A percentile compares a stretch with the other conserved stretches of the same genome.
Conservation (phyloP, 2,797 vertebrate species). For the Gorsachius magnificus region DNA sequence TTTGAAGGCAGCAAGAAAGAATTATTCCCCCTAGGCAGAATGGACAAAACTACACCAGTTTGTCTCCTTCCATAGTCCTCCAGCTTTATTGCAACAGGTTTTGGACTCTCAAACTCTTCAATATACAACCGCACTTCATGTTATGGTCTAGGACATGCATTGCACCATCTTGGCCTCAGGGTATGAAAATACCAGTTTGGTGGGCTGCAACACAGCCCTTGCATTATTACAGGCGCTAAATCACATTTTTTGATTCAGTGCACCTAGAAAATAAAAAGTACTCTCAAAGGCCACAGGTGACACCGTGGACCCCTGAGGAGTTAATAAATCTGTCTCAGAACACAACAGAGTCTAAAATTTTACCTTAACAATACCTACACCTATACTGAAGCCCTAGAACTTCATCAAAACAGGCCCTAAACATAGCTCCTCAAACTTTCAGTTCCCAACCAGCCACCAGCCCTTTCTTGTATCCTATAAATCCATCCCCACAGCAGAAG, state of each 20-base stretch:
- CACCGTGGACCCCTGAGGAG: accelerated
- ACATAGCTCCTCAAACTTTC: neutral
- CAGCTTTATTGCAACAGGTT: neutral
- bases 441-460: neutral
- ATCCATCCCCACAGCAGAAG: neutral
- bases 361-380: neutral
- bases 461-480: neutral
- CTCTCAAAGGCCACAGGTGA: neutral
- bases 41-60: neutral
- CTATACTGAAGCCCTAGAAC: neutral
- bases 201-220: neutral
- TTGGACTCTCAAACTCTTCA: neutral
- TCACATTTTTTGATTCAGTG: neutral
- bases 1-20: neutral
- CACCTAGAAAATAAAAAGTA: neutral
- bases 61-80: neutral
- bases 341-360: neutral
- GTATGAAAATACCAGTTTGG: neutral
- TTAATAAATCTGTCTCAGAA: neutral
- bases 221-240: neutral
- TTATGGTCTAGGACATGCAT: neutral
- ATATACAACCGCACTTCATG: neutral
- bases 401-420: neutral
- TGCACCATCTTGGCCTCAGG: neutral
- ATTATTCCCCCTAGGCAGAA: neutral